Evolutionary conservation across 2,888 invertebrate species (phyloP).

Genomic region (Steinernema hermaphroditum): DNA sequence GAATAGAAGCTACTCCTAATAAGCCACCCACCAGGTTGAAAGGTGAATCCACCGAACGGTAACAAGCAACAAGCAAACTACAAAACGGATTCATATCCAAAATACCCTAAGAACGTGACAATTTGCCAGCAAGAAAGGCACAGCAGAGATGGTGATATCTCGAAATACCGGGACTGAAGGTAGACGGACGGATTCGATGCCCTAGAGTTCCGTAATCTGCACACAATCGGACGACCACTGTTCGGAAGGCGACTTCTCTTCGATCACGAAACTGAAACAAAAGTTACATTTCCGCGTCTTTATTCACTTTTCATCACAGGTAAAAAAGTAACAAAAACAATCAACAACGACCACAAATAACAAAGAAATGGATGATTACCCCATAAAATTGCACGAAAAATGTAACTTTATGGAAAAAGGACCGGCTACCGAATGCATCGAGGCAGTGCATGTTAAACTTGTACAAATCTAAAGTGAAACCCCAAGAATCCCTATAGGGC

Average conservation of each 20-base stretch:
- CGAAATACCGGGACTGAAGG: too few relatives aligned
- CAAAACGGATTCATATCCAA: neutral
- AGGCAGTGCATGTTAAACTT: neutral
- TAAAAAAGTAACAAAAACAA: slow-evolving; percentile 9
- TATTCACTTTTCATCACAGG: slow-evolving; percentile 1
- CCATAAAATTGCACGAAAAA: neutral
- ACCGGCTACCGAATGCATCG: neutral
- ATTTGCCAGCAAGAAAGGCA: neutral
- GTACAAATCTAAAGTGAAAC: neutral
- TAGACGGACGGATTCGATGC: neutral
- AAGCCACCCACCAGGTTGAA: slow-evolving; percentile 19
- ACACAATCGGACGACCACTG: neutral
- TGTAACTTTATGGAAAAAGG: neutral
- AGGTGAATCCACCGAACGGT: slow-evolving; percentile 3
- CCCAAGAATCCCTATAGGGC: neutral
- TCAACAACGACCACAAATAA: slow-evolving; percentile 20
- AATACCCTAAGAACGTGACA: too few relatives aligned
- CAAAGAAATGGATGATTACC: neutral
- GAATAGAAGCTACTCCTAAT: slow-evolving; percentile 20
- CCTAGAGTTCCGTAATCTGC: neutral
- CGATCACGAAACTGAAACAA: neutral
- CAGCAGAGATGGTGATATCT: neutral
- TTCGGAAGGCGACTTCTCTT: slow-evolving; percentile 1
- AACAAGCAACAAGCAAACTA: neutral
- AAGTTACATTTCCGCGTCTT: neutral